Percentiles rank a stretch among this genome's conserved stretches.
These are phyloP conservation scores for Poliocrania exsul DNA, from an alignment of 2,797 vertebrate species.

Conservation along the genomic window DNA sequence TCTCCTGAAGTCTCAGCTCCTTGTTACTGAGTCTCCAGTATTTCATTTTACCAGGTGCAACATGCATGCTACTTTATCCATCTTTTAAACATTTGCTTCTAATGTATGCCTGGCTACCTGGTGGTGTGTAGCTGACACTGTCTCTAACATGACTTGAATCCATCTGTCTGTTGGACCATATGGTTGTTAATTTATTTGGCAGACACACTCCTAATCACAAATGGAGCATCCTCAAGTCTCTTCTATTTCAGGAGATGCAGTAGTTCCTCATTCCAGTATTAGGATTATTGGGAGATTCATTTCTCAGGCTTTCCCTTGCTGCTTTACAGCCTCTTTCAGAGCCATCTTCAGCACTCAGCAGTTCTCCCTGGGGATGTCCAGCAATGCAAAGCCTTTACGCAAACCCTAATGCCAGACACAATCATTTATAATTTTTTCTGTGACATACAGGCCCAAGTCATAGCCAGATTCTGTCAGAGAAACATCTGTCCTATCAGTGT, in stretches of 20 bases:
- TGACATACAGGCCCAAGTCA: conserved; percentile 3
- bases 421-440: conserved; percentile 1
- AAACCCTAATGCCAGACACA: neutral
- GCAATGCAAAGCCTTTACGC: neutral
- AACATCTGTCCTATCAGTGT: conserved; percentile 23
- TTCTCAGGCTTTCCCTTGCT: neutral
- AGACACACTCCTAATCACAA: conserved; percentile 39
- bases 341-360: neutral
- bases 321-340: neutral
- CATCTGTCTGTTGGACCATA: conserved; percentile 67
- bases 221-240: conserved; percentile 53
- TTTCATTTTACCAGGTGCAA: conserved; percentile 49
- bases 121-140: conserved; percentile 61
- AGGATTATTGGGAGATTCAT: neutral
- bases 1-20: neutral
- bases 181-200: conserved; percentile 66
- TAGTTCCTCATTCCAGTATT: neutral
- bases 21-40: neutral
- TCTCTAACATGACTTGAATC: conserved; percentile 59
- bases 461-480: conserved; percentile 38
- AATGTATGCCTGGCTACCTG: conserved; percentile 49
- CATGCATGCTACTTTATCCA: conserved; percentile 42
- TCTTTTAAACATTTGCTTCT: conserved; percentile 62
- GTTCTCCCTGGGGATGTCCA: neutral
- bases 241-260: conserved; percentile 18